phyloP scores from a whole-genome alignment of 2,888 invertebrate species.

The Megalurothrips usitatus region DNA sequence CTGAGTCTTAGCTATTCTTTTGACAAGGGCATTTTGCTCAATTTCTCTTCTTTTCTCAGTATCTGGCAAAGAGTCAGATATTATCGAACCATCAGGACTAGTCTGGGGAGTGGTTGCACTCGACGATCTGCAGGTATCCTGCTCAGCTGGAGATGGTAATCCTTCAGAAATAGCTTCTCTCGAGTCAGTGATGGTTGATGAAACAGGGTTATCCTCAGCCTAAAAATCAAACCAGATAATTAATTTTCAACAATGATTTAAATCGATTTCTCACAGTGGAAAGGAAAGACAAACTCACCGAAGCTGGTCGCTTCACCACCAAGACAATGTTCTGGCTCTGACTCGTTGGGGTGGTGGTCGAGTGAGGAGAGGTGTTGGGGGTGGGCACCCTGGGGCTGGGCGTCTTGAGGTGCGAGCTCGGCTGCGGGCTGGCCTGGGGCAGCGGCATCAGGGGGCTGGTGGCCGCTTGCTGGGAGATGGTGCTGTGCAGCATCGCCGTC shows the following conservation, averaged over 20 bases:
- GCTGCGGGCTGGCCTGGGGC: not conserved
- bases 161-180: not conserved
- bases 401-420: not conserved
- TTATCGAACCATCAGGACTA: slow-evolving; percentile 27
- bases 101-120: slow-evolving; percentile 41
- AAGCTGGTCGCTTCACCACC: not conserved
- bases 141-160: not conserved
- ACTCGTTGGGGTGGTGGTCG: not conserved
- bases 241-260: too few species aligned
- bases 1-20: not conserved
- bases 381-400: slow-evolving; percentile 2
- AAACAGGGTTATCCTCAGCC: slow-evolving; percentile 54
- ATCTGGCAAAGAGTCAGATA: not conserved
- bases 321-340: not conserved
- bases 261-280: not conserved
- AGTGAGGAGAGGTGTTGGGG: not conserved
- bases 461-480: slow-evolving; percentile 54
- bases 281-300: not conserved
- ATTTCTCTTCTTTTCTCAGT: not conserved
- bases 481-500: slow-evolving; percentile 78
- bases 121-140: slow-evolving; percentile 12
- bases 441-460: not conserved
- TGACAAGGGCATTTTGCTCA: not conserved
- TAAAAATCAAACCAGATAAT: slow-evolving; percentile 35
- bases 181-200: slow-evolving; percentile 55